Evolutionary conservation across 1,140 invertebrate species (phyloP).

Genomic region (Prorops nasuta): DNA sequence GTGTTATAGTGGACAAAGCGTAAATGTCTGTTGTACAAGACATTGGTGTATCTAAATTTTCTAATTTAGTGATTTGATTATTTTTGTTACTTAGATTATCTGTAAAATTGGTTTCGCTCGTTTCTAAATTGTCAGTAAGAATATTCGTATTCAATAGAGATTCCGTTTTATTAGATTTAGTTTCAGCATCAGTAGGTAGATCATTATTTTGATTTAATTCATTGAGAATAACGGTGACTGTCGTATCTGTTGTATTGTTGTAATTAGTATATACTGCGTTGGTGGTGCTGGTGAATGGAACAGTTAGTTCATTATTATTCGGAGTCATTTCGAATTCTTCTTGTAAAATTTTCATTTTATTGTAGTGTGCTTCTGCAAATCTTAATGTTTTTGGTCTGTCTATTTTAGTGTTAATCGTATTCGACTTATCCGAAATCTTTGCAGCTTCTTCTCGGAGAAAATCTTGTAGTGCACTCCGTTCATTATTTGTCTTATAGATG

Average conservation of each 20-base stretch:
- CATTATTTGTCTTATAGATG: slow-evolving; percentile 15
- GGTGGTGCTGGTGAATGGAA: slow-evolving; percentile 5
- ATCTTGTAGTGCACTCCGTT: slow-evolving; percentile 16
- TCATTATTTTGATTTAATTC: slow-evolving; percentile 2
- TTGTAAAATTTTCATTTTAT: slow-evolving; percentile 30
- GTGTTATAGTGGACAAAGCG: slow-evolving; percentile 37
- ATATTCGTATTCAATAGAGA: background rate
- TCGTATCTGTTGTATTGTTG: background rate
- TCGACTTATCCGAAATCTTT: background rate
- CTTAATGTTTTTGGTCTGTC: slow-evolving; percentile 23
- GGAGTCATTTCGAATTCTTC: slow-evolving; percentile 41
- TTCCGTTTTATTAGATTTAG: background rate
- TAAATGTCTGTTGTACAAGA: slow-evolving; percentile 50
- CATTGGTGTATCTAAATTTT: slow-evolving; percentile 42
- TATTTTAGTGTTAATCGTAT: slow-evolving; percentile 6
- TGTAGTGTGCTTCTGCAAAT: slow-evolving; percentile 30
- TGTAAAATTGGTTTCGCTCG: slow-evolving; percentile 8
- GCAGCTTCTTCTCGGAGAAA: background rate
- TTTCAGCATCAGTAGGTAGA: background rate
- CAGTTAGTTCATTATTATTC: slow-evolving; percentile 37
- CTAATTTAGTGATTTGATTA: slow-evolving; percentile 1
- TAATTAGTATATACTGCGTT: background rate
- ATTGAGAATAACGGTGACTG: slow-evolving; percentile 2
- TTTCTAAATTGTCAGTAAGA: slow-evolving; percentile 1
- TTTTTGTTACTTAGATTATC: background rate